These are phyloP conservation scores for Seriola quinqueradiata DNA, from an alignment of 2,113 vertebrate species.

Conservation along the genomic window DNA sequence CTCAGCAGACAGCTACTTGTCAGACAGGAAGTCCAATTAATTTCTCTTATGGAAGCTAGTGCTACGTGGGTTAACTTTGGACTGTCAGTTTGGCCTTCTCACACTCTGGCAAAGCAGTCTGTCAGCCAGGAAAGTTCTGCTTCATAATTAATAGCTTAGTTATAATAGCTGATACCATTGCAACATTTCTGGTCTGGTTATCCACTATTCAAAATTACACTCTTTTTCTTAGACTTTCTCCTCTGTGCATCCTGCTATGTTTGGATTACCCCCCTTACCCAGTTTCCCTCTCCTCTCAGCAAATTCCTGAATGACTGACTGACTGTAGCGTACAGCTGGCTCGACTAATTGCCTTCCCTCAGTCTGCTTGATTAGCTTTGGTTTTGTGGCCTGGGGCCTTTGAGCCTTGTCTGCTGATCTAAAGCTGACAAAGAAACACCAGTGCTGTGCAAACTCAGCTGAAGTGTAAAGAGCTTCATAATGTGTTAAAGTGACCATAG, in stretches of 20 bases:
- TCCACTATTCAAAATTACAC: background rate
- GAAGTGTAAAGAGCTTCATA: slow-evolving; percentile 28
- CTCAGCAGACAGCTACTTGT: slow-evolving; percentile 33
- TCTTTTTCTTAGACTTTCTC: slow-evolving; percentile 2
- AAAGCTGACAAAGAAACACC: slow-evolving; percentile 43
- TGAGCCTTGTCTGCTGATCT: slow-evolving; percentile 38
- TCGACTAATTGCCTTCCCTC: slow-evolving; percentile 53
- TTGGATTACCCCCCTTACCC: slow-evolving; percentile 6
- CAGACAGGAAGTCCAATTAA: slow-evolving; percentile 37
- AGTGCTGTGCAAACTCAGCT: slow-evolving; percentile 4
- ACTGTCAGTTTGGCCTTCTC: slow-evolving; percentile 35
- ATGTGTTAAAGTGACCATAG: slow-evolving; percentile 15
- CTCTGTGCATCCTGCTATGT: slow-evolving; percentile 5
- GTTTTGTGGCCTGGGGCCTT: slow-evolving; percentile 54
- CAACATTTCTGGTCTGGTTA: background rate
- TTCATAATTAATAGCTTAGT: background rate
- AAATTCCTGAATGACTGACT: slow-evolving; percentile 66
- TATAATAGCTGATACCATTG: slow-evolving; percentile 1
- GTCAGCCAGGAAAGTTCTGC: slow-evolving; percentile 6
- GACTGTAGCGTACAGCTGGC: slow-evolving; percentile 68
- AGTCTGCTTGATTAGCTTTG: slow-evolving; percentile 59
- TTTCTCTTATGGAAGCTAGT: slow-evolving; percentile 21
- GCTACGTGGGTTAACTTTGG: slow-evolving; percentile 5
- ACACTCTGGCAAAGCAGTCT: slow-evolving; percentile 13
- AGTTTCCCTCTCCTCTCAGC: slow-evolving; percentile 48